phyloP scores from a whole-genome alignment of 2,888 invertebrate species.

The Blastobasis adustella region DNA sequence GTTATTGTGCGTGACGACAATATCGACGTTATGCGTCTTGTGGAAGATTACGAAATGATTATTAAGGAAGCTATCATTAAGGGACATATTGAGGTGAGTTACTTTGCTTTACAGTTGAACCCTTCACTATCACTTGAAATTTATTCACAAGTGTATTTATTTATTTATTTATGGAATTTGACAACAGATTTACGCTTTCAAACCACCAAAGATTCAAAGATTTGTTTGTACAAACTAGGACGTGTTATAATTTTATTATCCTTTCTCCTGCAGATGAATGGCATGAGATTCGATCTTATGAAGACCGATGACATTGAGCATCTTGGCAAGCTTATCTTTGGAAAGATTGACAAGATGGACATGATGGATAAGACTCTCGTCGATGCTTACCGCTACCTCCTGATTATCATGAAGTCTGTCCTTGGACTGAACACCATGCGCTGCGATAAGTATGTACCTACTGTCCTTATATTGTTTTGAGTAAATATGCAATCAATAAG shows the following conservation, averaged over 20 bases:
- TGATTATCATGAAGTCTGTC: slow-evolving; percentile 69
- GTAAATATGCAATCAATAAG: too few relatives aligned
- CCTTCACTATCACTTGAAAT: too few relatives aligned
- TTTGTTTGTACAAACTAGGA: neutral
- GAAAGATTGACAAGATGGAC: slow-evolving; percentile 55
- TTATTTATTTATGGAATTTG: neutral
- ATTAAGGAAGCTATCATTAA: slow-evolving; percentile 74
- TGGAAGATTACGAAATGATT: slow-evolving; percentile 64
- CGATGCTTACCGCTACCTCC: slow-evolving; percentile 73
- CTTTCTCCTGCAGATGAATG: slow-evolving; percentile 41
- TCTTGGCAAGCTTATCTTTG: slow-evolving; percentile 70
- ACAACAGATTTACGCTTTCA: neutral
- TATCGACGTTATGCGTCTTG: slow-evolving; percentile 34
- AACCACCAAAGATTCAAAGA: neutral
- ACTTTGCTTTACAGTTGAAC: neutral
- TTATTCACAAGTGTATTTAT: too few relatives aligned
- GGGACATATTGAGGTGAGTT: slow-evolving; percentile 63
- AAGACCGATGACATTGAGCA: slow-evolving; percentile 68
- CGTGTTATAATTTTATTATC: neutral
- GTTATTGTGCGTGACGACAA: slow-evolving; percentile 41
- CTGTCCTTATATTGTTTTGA: too few relatives aligned
- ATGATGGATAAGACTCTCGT: slow-evolving; percentile 38
- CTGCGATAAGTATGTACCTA: slow-evolving; percentile 49
- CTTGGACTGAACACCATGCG: slow-evolving; percentile 49
- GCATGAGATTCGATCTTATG: slow-evolving; percentile 44